phyloP scores from a whole-genome alignment of 2,888 invertebrate genomes.

The Epirrhoe tristata region DNA sequence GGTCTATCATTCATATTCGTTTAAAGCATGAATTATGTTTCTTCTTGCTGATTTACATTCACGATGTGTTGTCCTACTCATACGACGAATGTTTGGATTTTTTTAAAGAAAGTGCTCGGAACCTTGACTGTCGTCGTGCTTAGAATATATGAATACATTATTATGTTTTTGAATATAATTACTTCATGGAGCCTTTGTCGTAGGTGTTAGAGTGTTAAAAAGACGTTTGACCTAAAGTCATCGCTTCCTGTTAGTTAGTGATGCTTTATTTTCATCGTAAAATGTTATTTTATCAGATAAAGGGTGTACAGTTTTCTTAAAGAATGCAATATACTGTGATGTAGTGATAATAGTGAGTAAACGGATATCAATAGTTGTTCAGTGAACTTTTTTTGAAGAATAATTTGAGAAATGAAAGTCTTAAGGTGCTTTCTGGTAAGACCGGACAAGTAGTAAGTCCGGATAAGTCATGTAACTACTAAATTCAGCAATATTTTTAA shows the following conservation, averaged over 20 bases:
- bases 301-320: no score
- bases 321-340: no score
- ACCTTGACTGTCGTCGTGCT: slow-evolving; percentile 64
- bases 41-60: slow-evolving; percentile 75
- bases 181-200: slow-evolving; percentile 51
- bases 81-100: slow-evolving; percentile 62
- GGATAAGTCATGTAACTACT: no score
- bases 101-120: slow-evolving; percentile 57
- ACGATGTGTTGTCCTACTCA: slow-evolving; percentile 66
- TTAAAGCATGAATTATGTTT: slow-evolving; percentile 54
- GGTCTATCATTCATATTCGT: slow-evolving; percentile 63
- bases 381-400: no score
- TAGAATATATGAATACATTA: slow-evolving; percentile 76
- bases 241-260: slow-evolving; percentile 49
- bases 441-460: no score
- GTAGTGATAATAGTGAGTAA: no score
- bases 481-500: no score
- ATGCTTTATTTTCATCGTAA: background rate
- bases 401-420: no score
- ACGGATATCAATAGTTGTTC: no score
- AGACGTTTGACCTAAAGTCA: slow-evolving; percentile 47
- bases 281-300: background rate
- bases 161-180: slow-evolving; percentile 64
- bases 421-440: no score
- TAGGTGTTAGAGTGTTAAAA: slow-evolving; percentile 47